phyloP scores from a whole-genome alignment of 2,797 vertebrate species.

The Alfaro cultratus region DNA sequence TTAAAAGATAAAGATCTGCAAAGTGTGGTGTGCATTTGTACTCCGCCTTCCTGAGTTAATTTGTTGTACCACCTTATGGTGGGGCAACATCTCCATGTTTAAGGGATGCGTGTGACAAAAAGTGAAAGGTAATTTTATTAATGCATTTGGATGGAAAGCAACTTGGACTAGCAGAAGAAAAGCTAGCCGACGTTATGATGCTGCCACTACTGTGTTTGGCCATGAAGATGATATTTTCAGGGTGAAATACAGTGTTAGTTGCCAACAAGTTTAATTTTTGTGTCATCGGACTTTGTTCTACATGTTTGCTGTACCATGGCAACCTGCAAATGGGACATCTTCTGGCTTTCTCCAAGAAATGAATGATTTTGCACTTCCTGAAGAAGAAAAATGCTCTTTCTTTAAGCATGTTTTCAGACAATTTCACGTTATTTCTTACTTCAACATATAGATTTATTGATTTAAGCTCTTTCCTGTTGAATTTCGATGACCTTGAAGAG shows the following conservation, averaged over 20 bases:
- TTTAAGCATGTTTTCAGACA: background rate
- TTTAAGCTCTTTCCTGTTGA: background rate
- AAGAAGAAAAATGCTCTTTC: background rate
- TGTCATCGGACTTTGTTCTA: background rate
- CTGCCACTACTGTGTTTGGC: background rate
- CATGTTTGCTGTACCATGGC: background rate
- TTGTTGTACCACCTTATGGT: background rate
- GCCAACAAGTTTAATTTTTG: background rate
- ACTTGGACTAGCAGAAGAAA: background rate
- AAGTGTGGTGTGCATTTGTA: background rate
- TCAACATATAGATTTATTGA: background rate
- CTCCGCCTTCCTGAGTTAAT: background rate
- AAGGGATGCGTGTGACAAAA: background rate
- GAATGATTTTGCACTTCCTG: background rate
- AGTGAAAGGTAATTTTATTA: background rate
- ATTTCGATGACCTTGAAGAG: background rate
- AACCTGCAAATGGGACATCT: background rate
- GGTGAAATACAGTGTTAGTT: background rate
- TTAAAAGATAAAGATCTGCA: background rate
- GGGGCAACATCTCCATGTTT: background rate
- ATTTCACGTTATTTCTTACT: background rate
- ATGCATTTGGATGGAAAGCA: background rate
- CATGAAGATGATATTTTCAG: background rate
- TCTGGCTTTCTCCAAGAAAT: background rate
- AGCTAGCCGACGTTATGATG: background rate